phyloP scores from a whole-genome alignment of 2,113 vertebrate genomes.

The Semnopithecus entellus region DNA sequence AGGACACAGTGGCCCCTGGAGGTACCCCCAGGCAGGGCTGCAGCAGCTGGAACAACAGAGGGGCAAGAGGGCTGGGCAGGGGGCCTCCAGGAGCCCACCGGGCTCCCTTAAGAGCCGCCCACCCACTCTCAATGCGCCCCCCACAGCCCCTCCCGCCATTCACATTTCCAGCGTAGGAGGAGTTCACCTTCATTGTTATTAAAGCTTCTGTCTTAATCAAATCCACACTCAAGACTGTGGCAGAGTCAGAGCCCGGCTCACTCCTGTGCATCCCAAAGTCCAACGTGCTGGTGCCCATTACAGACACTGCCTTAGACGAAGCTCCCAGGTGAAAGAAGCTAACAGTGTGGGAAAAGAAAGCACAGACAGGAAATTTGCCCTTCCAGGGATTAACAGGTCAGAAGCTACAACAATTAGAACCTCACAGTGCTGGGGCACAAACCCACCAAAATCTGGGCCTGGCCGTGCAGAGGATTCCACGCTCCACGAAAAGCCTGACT shows the following conservation, averaged over 20 bases:
- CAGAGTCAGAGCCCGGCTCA: neutral
- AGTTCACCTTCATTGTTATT: too few species aligned
- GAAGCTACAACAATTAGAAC: neutral
- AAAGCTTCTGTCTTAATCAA: neutral
- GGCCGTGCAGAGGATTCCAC: neutral
- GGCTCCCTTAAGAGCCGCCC: neutral
- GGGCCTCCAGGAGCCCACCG: neutral
- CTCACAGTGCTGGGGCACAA: rapidly evolving
- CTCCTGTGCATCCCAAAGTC: rapidly evolving
- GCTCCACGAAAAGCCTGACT: too few species aligned
- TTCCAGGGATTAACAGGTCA: neutral
- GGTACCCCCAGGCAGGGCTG: too few species aligned
- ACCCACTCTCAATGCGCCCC: neutral
- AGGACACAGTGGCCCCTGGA: neutral
- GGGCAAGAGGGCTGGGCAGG: too few species aligned
- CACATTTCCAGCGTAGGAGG: neutral
- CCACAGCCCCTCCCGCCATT: rapidly evolving
- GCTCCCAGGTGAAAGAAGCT: neutral
- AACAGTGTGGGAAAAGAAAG: neutral
- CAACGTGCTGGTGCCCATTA: neutral
- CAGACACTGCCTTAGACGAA: rapidly evolving
- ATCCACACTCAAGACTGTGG: too few species aligned
- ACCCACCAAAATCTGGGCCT: neutral
- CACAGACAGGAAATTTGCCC: neutral
- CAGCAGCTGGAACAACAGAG: neutral